A percentile compares a stretch with the other conserved stretches of the same genome.
Evolutionary conservation across 2,797 vertebrate species (phyloP).

Genomic region (Danio jaintianensis): DNA sequence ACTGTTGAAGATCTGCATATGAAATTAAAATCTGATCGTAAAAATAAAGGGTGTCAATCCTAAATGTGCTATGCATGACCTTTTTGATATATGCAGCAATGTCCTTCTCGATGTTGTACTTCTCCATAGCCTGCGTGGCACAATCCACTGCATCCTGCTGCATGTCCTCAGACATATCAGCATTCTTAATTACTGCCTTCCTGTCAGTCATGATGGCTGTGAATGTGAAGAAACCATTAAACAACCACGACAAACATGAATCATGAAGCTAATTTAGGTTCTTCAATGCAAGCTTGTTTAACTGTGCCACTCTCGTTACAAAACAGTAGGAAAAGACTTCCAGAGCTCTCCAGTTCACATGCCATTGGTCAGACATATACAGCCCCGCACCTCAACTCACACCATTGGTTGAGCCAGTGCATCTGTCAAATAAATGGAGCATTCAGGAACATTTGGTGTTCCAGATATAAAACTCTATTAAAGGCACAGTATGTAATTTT

Average conservation of each 20-base stretch:
- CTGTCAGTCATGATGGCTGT: conserved; percentile 92
- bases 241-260: neutral
- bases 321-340: neutral
- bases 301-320: neutral
- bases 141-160: conserved; percentile 98
- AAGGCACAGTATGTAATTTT: too few relatives aligned
- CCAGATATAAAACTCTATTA: too few relatives aligned
- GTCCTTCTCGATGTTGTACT: conserved; percentile 99
- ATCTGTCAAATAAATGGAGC: too few relatives aligned
- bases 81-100: conserved; percentile 98
- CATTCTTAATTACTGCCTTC: conserved; percentile 99
- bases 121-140: conserved; percentile 98
- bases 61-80: conserved; percentile 70
- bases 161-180: conserved; percentile 99
- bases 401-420: neutral
- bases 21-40: neutral
- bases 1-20: too few relatives aligned
- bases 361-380: neutral
- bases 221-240: conserved; percentile 9
- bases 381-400: neutral
- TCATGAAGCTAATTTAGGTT: neutral
- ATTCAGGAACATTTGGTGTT: too few relatives aligned
- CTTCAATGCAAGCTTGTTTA: neutral
- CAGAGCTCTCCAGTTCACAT: neutral
- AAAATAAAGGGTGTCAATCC: neutral